Conservation (phyloP, 2,888 invertebrate genomes). For the Heterodera filipjevi region DNA sequence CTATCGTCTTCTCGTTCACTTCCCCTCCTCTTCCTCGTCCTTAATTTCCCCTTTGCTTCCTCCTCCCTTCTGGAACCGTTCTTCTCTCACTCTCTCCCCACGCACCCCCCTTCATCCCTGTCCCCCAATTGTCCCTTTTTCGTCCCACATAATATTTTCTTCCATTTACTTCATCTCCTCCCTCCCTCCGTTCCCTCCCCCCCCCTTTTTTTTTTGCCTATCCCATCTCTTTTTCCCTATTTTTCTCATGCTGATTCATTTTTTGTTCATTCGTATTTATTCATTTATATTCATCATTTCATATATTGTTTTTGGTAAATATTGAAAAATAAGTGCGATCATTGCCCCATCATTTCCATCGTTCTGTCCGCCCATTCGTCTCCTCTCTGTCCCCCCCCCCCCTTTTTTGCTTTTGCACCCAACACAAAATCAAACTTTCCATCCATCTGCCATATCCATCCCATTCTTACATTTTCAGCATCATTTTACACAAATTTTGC, state of each 20-base stretch:
- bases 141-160: too few relatives aligned
- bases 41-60: too few relatives aligned
- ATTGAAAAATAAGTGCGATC: background rate
- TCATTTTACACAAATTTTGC: background rate
- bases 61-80: too few relatives aligned
- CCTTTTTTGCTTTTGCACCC: too few relatives aligned
- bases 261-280: background rate
- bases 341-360: background rate
- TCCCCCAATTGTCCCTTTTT: too few relatives aligned
- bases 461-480: background rate
- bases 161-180: background rate
- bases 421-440: background rate
- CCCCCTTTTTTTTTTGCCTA: background rate
- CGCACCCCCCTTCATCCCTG: too few relatives aligned
- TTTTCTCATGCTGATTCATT: slow-evolving; percentile 9
- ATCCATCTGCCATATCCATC: background rate
- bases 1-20: too few relatives aligned
- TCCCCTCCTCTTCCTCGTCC: too few relatives aligned
- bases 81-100: too few relatives aligned
- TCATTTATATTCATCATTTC: too few relatives aligned
- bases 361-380: background rate
- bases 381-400: too few relatives aligned
- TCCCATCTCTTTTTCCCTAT: background rate
- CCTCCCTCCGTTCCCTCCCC: background rate
- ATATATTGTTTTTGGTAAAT: too few relatives aligned